Conservation (phyloP, 2,797 vertebrate species). For the Chrysocyon brachyurus region DNA sequence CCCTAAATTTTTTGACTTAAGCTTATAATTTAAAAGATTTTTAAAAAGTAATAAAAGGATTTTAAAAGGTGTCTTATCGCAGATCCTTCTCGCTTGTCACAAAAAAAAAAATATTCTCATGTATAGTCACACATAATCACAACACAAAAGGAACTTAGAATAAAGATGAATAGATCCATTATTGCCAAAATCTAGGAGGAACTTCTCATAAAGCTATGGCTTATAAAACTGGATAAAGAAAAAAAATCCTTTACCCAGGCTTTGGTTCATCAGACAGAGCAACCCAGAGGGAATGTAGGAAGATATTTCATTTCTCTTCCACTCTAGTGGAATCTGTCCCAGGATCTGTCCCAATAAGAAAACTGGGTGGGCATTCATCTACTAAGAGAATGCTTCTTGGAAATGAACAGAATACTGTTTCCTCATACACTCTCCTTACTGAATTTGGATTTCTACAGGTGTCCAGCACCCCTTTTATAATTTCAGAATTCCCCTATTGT, state of each 20-base stretch:
- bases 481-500: not conserved
- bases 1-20: not conserved
- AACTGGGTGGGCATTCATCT: not conserved
- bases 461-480: not conserved
- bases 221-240: conserved; percentile 30
- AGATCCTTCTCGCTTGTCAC: not conserved
- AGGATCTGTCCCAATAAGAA: not conserved
- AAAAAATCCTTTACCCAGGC: not conserved
- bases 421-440: not conserved
- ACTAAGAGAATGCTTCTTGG: not conserved
- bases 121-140: conserved; percentile 47
- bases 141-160: conserved; percentile 38
- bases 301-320: not conserved
- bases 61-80: not conserved
- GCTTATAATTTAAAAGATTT: not conserved
- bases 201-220: conserved; percentile 17
- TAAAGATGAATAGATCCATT: conserved; percentile 49
- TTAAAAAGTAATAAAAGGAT: not conserved
- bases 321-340: too few species aligned
- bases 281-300: not conserved
- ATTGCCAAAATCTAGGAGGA: conserved; percentile 33
- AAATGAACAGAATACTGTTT: not conserved
- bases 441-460: not conserved
- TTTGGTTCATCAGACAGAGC: not conserved
- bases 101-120: not conserved